These are phyloP conservation scores for Spisula subtruncata DNA, from an alignment of 2,888 invertebrate genomes.

Conservation along the genomic window DNA sequence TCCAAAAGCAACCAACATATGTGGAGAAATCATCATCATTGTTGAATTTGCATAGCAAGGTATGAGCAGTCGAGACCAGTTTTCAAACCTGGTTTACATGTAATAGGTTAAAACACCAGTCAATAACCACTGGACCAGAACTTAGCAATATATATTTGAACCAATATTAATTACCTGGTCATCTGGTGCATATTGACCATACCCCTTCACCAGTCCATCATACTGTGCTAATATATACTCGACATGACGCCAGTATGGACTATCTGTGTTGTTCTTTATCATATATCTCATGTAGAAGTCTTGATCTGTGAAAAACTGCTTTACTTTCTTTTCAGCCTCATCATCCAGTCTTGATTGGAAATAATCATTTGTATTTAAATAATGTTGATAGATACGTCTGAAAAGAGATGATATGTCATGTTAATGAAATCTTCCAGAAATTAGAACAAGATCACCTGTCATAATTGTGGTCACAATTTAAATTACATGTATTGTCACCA, in stretches of 20 bases:
- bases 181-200: slow-evolving; percentile 69
- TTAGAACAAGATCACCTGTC: too few species aligned
- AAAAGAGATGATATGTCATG: slow-evolving; percentile 42
- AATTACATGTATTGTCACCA: too few species aligned
- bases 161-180: slow-evolving; percentile 60
- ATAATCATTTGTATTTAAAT: slow-evolving; percentile 78
- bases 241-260: slow-evolving; percentile 84
- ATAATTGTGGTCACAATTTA: too few species aligned
- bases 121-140: too few species aligned
- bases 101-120: too few species aligned
- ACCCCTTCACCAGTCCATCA: slow-evolving; percentile 84
- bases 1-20: too few species aligned
- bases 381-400: slow-evolving; percentile 85
- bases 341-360: slow-evolving; percentile 63
- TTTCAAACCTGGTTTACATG: too few species aligned
- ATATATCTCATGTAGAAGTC: slow-evolving; percentile 80
- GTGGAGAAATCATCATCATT: too few species aligned
- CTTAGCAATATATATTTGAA: not conserved
- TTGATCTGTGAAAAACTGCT: slow-evolving; percentile 79
- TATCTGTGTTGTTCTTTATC: slow-evolving; percentile 73
- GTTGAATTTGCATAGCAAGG: too few species aligned
- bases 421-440: too few species aligned
- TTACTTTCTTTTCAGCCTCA: slow-evolving; percentile 61
- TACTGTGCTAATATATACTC: slow-evolving; percentile 83
- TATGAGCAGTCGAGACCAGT: too few species aligned